A percentile compares a stretch with the other conserved stretches of the same genome.
phyloP scores from a whole-genome alignment of 2,113 vertebrate genomes.

The Phaetusa simplex region DNA sequence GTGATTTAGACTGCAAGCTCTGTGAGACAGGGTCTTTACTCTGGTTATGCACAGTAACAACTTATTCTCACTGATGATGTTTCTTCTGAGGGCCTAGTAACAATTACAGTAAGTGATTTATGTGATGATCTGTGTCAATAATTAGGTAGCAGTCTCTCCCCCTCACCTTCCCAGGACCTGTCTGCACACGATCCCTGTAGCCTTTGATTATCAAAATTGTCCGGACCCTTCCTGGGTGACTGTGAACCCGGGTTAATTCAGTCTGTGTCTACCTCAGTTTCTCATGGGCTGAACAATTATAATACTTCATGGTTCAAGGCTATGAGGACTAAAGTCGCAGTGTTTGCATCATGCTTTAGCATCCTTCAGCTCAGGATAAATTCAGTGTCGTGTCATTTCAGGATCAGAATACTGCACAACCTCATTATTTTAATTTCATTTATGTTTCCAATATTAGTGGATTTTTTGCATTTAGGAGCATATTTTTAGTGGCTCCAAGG shows the following conservation, averaged over 20 bases:
- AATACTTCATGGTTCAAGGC: neutral
- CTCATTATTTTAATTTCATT: neutral
- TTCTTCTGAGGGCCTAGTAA: neutral
- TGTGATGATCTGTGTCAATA: neutral
- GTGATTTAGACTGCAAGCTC: neutral
- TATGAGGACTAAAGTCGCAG: neutral
- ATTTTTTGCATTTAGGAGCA: neutral
- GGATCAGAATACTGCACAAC: neutral
- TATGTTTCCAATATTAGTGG: neutral
- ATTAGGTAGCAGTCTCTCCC: neutral
- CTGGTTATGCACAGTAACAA: neutral
- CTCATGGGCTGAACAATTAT: neutral
- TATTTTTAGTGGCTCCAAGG: neutral
- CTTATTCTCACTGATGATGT: neutral
- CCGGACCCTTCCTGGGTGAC: neutral
- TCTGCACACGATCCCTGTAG: neutral
- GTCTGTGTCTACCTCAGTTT: neutral
- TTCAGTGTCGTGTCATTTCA: neutral
- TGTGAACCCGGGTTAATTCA: neutral
- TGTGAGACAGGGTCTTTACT: neutral
- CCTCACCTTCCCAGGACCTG: neutral
- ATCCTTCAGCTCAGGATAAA: neutral
- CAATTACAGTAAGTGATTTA: neutral
- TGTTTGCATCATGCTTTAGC: neutral
- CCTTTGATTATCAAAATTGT: neutral